Percentiles rank a stretch among this genome's conserved stretches.
phyloP scores from a whole-genome alignment of 2,113 vertebrate species.

The Calyptomena viridis region DNA sequence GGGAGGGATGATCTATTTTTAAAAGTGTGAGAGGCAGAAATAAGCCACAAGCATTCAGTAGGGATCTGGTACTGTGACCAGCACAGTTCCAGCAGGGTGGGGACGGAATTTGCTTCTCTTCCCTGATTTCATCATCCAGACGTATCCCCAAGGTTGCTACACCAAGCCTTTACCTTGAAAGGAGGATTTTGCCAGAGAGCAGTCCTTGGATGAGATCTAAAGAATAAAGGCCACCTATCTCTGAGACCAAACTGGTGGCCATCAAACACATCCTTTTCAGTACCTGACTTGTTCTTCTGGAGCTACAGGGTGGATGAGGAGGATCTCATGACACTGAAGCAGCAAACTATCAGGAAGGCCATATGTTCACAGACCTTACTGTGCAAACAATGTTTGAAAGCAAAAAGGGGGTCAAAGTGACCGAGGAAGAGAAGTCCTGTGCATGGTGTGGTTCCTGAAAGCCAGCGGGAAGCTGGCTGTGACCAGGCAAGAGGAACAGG shows the following conservation, averaged over 20 bases:
- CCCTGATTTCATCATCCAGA: neutral
- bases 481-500: neutral
- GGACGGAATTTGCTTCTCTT: neutral
- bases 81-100: neutral
- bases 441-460: neutral
- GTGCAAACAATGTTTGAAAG: neutral
- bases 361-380: neutral
- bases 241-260: neutral
- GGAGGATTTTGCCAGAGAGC: neutral
- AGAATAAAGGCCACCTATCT: neutral
- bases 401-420: neutral
- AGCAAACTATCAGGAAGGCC: neutral
- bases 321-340: neutral
- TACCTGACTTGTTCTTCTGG: neutral
- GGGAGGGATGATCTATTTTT: conserved; percentile 65
- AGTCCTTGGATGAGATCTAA: neutral
- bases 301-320: neutral
- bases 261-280: neutral
- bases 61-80: conserved; percentile 30
- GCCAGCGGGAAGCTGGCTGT: neutral
- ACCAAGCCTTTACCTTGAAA: neutral
- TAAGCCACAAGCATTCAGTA: conserved; percentile 31
- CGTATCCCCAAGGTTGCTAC: neutral
- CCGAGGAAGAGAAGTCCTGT: neutral
- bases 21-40: conserved; percentile 72